Evolutionary conservation across 2,113 vertebrate species (phyloP), one percentile per base, ranked within the genome.

Genomic region (Zapus hudsonius): DNA sequence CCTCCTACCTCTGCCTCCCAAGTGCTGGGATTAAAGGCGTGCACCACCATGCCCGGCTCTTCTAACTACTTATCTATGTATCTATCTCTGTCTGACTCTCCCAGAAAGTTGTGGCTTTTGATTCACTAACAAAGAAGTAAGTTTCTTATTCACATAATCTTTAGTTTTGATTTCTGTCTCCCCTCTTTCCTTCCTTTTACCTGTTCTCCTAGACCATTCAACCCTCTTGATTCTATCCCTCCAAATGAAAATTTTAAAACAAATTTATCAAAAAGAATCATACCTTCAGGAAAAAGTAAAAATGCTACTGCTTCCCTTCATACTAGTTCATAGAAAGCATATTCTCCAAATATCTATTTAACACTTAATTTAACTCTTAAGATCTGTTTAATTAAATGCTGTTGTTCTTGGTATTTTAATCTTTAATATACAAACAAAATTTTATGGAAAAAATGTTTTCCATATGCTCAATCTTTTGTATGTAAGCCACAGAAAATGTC

Each of bases 331-430:
- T 19, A 90, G 3, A 55, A 92, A 85, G 12, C 22, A 40, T 63
- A 47, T 19, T 76, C 69, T 90, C 38, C 47, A 93, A 74, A 93
- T 90, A 78, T 40, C 69, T 11, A 23, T 85, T 78, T 47, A 85
- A 59, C 10, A 79, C n/a, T 33, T 76, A 79, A n/a, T n/a, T n/a
- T n/a, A n/a, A n/a, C n/a, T n/a, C n/a, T 73, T 40, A 84, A 64
- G 78, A 59, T 83, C 7, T 13, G 19, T 82, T 84, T 76, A 66
- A 40, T 73, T 72, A 78, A 75, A 33, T 47, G 17, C 16, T 36
- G 22, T 4, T 36, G 5, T 36, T 57, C 2, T 15, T 82, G 11
- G 25, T 52, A 83, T 76, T 76, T 70, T 78, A 70, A 78, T 52
- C 17, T 78, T 86, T 57, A 84, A 75, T 33, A 69, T 16, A 10